Conservation (phyloP, 1,140 invertebrate genomes). For the Pseudomyrmex pallidus region DNA sequence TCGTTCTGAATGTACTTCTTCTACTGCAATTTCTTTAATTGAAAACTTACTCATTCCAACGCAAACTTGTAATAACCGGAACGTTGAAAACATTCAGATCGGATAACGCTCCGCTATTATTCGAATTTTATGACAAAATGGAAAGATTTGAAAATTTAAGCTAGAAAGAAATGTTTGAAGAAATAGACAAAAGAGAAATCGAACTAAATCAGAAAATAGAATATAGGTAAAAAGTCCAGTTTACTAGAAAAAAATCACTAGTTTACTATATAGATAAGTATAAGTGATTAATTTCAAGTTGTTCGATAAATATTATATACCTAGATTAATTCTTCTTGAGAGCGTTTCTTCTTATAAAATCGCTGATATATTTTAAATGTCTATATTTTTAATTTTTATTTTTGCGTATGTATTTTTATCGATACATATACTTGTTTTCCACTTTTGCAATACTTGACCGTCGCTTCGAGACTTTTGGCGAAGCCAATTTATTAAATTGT, state of each 20-base stretch:
- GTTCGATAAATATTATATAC: neutral
- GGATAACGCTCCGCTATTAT: constrained; percentile 29
- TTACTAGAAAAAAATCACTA: too few species aligned
- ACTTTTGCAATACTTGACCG: neutral
- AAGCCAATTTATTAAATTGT: constrained; percentile 28
- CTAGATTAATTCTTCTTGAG: neutral
- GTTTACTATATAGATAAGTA: too few species aligned
- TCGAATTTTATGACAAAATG: neutral
- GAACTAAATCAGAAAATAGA: too few species aligned
- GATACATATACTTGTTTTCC: neutral
- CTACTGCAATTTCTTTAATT: constrained; percentile 9
- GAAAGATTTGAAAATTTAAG: neutral
- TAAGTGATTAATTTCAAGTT: neutral
- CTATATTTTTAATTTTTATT: neutral
- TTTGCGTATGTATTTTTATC: neutral
- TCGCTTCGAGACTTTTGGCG: too few species aligned
- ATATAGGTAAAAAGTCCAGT: too few species aligned
- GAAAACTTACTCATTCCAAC: neutral
- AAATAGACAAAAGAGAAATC: neutral
- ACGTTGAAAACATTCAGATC: constrained; percentile 37
- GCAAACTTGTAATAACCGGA: constrained; percentile 35
- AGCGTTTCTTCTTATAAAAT: neutral
- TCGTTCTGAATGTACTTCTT: constrained; percentile 31
- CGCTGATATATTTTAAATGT: constrained; percentile 1
- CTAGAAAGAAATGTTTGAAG: neutral